phyloP scores from a whole-genome alignment of 92 coral and sea anemone genomes.

The Blastomussa wellsi region DNA sequence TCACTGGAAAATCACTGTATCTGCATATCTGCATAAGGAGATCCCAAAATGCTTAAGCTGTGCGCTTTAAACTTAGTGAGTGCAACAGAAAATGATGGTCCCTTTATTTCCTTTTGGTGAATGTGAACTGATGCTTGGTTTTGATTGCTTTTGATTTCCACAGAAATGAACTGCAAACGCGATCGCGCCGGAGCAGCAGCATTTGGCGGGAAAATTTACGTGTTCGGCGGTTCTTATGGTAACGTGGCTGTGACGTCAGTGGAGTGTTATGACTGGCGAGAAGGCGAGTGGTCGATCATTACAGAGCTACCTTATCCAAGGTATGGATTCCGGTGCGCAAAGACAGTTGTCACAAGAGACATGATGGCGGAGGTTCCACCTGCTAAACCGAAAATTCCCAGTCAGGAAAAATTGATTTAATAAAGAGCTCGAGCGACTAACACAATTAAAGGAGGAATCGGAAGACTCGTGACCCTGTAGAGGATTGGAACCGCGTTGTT shows the following conservation, averaged over 20 bases:
- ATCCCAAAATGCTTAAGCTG: no score
- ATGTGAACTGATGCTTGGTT: background rate
- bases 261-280: conserved; percentile 80
- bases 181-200: conserved; percentile 82
- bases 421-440: background rate
- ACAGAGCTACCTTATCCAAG: conserved; percentile 82
- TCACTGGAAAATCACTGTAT: no score
- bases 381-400: conserved; percentile 36
- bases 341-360: conserved; percentile 69
- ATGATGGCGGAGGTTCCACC: conserved; percentile 65
- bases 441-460: no score
- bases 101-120: no score
- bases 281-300: conserved; percentile 72
- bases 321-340: conserved; percentile 83
- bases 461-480: no score
- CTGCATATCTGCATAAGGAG: no score
- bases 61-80: no score
- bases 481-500: no score
- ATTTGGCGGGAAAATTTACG: conserved; percentile 86
- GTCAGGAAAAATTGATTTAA: conserved; percentile 64
- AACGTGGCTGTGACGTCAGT: conserved; percentile 89
- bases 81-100: no score
- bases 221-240: conserved; percentile 96
- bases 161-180: conserved; percentile 87
- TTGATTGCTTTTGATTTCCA: background rate